Base-by-base conservation (phyloP, 2,797 vertebrate genomes). In the Sebastes reedi region DNA sequence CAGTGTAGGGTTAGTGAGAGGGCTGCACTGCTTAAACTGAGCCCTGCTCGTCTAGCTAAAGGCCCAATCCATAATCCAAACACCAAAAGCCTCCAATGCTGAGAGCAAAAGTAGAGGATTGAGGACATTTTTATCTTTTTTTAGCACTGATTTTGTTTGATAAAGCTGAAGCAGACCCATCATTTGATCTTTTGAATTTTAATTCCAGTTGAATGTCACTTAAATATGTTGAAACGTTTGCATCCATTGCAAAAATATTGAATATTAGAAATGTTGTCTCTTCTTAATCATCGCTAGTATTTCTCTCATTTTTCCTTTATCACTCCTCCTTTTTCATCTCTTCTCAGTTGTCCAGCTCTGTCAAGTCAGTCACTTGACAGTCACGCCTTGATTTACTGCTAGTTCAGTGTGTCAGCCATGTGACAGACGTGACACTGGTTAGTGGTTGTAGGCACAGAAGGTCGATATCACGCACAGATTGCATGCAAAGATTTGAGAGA, bases 21-120 rank as follows among this genome's bases (percentile, higher is more conserved):
- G 9, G 27, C 72, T 54, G 72, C 11, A 1, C 58, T 71, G 70
- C 81, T 75, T 87, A 71, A 81, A 90, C 81, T 80, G 78, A 88
- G 69, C 75, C 82, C 60, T 72, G 75, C 72, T 80, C 27, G 12
- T 74, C 55, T 71, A 27, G 42, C 72, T 81, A 25, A 78, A 75
- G 69, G 71, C 72, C 64, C 30, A 36, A 76, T 89, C 83, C 71
- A 70, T 87, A 82, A 81, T 85, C 75, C 72, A 59, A 74, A 67
- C 70, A 66, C 46, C 77, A 10, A 11, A 69, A 60, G 27, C 30
- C 12, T 27, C 27, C 14, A 5, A 14, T 1, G 42, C 68, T 52
- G 10, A 9, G 56, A 75, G 55, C 13, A 59, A 62, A 73, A 67
- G 14, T 11, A 36, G 32, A 68, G 0, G 25, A 62, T 71, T 84